Conservation (phyloP, 2,888 invertebrate species). For the Nemotelus pantherinus region DNA sequence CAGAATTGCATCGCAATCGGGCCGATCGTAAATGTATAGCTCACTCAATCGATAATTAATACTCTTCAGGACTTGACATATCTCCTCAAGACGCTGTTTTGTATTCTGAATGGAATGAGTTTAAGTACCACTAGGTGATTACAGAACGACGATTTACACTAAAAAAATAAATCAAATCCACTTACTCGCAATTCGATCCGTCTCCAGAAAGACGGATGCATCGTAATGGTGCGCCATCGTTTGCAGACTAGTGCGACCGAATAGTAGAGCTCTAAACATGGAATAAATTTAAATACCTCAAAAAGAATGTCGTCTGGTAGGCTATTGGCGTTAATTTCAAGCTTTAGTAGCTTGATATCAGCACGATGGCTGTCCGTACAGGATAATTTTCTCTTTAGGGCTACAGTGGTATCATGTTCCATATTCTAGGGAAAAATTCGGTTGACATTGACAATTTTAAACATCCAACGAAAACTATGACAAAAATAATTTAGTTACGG, state of each 20-base stretch:
- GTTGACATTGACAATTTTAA: conserved; percentile 46
- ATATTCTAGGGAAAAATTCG: conserved; percentile 45
- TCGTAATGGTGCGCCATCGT: conserved; percentile 42
- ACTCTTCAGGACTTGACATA: conserved; percentile 36
- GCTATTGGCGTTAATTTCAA: conserved; percentile 29
- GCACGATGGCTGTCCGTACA: conserved; percentile 11
- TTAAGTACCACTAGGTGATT: too few relatives aligned
- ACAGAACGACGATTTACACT: neutral
- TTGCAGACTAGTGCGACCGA: conserved; percentile 35
- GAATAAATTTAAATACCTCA: conserved; percentile 46
- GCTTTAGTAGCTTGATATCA: conserved; percentile 28
- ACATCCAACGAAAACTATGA: conserved; percentile 25
- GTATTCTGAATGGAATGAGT: neutral
- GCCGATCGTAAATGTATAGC: conserved; percentile 34
- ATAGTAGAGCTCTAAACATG: conserved; percentile 41
- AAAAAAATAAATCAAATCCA: neutral
- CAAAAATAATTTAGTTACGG: conserved; percentile 8
- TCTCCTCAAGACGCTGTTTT: conserved; percentile 21
- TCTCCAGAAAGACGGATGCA: conserved; percentile 42
- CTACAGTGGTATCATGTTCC: conserved; percentile 43
- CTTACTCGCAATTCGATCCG: conserved; percentile 44
- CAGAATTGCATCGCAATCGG: conserved; percentile 46
- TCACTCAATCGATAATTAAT: conserved; percentile 25
- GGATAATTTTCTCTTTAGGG: conserved; percentile 45
- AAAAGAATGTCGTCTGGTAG: conserved; percentile 46